A percentile compares a stretch with the other conserved stretches of the same genome.
Conservation (phyloP, 2,797 vertebrate genomes). For the Neosilurus mollespiculum region DNA sequence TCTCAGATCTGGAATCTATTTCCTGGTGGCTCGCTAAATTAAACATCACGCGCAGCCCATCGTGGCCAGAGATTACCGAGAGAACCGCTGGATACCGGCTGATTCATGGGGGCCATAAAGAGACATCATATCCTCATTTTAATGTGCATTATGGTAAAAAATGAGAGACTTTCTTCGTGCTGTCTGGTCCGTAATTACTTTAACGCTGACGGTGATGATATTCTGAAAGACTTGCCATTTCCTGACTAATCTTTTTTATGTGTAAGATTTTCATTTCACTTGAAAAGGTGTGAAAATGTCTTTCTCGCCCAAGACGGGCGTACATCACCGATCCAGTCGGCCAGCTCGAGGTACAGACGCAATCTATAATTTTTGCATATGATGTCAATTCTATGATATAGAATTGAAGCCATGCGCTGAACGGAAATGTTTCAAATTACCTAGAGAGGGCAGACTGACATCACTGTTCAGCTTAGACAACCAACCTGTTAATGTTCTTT, state of each 20-base stretch:
- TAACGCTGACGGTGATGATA: constrained; percentile 32
- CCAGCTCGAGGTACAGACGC: neutral
- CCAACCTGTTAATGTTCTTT: neutral
- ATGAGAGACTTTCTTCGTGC: constrained; percentile 37
- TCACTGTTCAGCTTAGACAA: constrained; percentile 13
- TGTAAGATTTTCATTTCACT: constrained; percentile 37
- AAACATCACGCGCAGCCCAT: constrained; percentile 41
- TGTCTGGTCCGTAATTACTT: constrained; percentile 51
- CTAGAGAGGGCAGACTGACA: constrained; percentile 35
- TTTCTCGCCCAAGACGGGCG: constrained; percentile 29
- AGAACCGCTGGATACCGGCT: constrained; percentile 55
- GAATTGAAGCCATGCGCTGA: neutral
- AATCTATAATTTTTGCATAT: neutral
- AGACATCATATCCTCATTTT: constrained; percentile 51
- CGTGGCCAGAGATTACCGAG: constrained; percentile 38
- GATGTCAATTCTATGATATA: neutral
- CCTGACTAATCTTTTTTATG: constrained; percentile 35
- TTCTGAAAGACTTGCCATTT: constrained; percentile 29
- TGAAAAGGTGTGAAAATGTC: constrained; percentile 40
- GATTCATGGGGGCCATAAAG: constrained; percentile 54
- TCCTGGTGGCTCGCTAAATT: constrained; percentile 52
- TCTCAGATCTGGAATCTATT: constrained; percentile 48
- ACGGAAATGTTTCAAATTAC: constrained; percentile 24
- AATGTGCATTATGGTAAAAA: constrained; percentile 54
- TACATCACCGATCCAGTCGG: constrained; percentile 29